Evolutionary conservation across 2,113 vertebrate genomes (phyloP).

Genomic region (Burhinus bistriatus): DNA sequence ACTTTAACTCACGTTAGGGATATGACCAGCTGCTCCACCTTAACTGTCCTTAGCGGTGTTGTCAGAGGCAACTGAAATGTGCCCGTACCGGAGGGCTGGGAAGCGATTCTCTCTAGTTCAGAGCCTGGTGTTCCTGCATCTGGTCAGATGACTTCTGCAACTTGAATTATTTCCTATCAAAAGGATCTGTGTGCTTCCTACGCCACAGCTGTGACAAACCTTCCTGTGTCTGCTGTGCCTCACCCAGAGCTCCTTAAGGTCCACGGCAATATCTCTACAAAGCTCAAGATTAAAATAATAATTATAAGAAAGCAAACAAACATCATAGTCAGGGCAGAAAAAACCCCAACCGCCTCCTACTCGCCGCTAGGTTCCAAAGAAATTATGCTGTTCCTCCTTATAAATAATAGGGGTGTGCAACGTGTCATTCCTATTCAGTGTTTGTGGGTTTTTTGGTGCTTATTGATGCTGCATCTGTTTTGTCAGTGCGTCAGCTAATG

Average conservation of each 20-base stretch:
- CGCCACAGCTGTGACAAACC: not conserved
- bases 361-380: conserved; percentile 25
- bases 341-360: not conserved
- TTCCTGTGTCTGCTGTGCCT: not conserved
- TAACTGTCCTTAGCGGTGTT: not conserved
- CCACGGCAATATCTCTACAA: not conserved
- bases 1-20: not conserved
- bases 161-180: conserved; percentile 6
- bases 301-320: not conserved
- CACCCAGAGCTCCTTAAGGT: not conserved
- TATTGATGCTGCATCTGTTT: conserved; percentile 88
- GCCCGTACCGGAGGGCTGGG: not conserved
- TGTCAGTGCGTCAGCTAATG: conserved; percentile 87
- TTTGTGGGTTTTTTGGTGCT: conserved; percentile 73
- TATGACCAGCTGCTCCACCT: conserved; percentile 7
- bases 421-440: conserved; percentile 75
- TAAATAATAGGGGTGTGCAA: conserved; percentile 82
- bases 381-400: conserved; percentile 75
- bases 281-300: not conserved
- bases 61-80: not conserved
- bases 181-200: not conserved
- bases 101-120: not conserved
- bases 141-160: not conserved
- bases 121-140: not conserved
- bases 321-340: not conserved